Conservation (phyloP, 2,797 vertebrate genomes). For the Megalops cyprinoides region DNA sequence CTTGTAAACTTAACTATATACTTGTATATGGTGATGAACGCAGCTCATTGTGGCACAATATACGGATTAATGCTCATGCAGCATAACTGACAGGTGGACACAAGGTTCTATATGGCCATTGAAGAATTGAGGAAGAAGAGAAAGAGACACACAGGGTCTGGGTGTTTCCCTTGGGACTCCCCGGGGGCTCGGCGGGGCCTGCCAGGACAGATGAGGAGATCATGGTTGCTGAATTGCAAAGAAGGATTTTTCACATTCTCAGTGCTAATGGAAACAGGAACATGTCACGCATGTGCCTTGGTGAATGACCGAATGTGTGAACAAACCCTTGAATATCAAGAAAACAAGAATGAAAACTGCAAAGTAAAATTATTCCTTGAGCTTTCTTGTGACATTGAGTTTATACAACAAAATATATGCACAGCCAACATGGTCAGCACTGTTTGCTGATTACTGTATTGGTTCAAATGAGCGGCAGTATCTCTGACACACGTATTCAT, state of each 20-base stretch:
- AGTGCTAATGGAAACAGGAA: neutral
- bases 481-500: too few relatives aligned
- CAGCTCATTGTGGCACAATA: neutral
- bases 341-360: neutral
- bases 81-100: neutral
- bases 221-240: neutral
- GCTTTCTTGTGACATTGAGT: neutral
- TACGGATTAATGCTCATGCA: neutral
- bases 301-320: neutral
- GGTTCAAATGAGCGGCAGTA: neutral
- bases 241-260: neutral
- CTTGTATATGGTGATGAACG: too few relatives aligned
- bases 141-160: conserved; percentile 6
- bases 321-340: neutral
- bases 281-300: neutral
- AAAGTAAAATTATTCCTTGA: neutral
- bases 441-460: neutral
- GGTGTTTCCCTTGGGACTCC: conserved; percentile 8
- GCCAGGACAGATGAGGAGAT: neutral
- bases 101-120: neutral
- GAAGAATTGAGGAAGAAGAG: too few relatives aligned
- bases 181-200: neutral
- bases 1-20: too few relatives aligned
- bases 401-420: neutral
- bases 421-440: neutral